A percentile compares a stretch with the other conserved stretches of the same genome.
phyloP scores from a whole-genome alignment of 2,888 invertebrate species.

The Thecophora atra region DNA sequence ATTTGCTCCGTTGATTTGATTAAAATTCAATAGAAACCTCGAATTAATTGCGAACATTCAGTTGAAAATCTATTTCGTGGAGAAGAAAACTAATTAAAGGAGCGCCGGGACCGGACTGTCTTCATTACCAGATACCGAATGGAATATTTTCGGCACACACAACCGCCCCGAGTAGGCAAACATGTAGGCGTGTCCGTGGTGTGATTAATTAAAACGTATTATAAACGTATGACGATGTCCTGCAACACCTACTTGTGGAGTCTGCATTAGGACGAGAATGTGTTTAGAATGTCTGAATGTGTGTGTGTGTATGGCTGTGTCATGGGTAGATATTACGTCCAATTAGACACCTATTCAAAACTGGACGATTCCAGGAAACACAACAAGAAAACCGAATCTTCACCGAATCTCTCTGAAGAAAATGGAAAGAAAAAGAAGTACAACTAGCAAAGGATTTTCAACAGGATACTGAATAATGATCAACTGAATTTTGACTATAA shows the following conservation, averaged over 20 bases:
- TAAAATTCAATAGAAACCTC: slow-evolving; percentile 8
- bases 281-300: background rate
- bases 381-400: too few relatives aligned
- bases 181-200: slow-evolving; percentile 27
- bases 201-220: slow-evolving; percentile 37
- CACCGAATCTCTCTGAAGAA: too few relatives aligned
- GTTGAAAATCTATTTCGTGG: slow-evolving; percentile 1
- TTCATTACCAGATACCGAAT: slow-evolving; percentile 11
- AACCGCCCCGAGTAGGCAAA: background rate
- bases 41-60: background rate
- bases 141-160: background rate
- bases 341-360: slow-evolving; percentile 34
- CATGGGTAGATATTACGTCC: slow-evolving; percentile 2
- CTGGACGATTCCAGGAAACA: too few relatives aligned
- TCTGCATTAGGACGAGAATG: background rate
- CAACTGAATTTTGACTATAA: too few relatives aligned
- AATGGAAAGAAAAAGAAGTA: too few relatives aligned
- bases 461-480: too few relatives aligned
- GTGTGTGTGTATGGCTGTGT: slow-evolving; percentile 16
- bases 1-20: background rate
- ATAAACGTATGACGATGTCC: slow-evolving; percentile 24
- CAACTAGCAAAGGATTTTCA: too few relatives aligned
- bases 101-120: background rate
- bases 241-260: background rate
- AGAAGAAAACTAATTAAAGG: slow-evolving; percentile 29